Evolutionary conservation across 1,140 invertebrate genomes (phyloP), one percentile per base, ranked within the genome.

Genomic region (Asobara japonica): DNA sequence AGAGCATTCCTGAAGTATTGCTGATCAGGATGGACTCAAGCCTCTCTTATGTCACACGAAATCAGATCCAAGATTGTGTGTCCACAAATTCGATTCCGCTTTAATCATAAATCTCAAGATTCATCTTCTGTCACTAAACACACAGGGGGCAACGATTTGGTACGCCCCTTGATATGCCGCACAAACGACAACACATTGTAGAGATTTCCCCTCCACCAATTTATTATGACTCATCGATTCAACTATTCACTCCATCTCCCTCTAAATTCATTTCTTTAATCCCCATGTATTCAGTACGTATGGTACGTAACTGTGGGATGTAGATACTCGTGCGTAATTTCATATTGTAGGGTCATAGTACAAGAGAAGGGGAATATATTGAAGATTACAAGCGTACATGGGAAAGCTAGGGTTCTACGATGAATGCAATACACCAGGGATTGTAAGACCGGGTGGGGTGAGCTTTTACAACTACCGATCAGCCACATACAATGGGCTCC

Each of bases 211-310:
- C n/a, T n/a, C 16, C 29, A 30, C 29, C 29, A 62, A 56, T 56
- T 62, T 62, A 33, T 16, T 62, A 62, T 62, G 60, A 62, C 60
- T 62, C 60, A 62, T 62, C 60, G 60, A 62, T 62, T 62, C 29
- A 62, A 31, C 29, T 30, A 29, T 62, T 16, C 29, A 31, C 60
- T 11, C 27, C 25, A n/a, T 30, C 27, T 61, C 8, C 10, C 56
- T 30, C n/a, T n/a, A n/a, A 27, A 60, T 62, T 31, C 60, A 62
- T 62, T 62, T 30, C 10, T 30, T 62, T 16, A 31, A 62, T 62
- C 25, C 2, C 10, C 29, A 13, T 31, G 13, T 30, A 60, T 51
- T 20, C 16, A 4, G 29, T 8, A 2, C 22, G 56, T 60, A 29
- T 6, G 48, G 20, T 62, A 30, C 27, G n/a, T 29, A 16, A 16